Conservation (phyloP, 1,140 invertebrate species). For the Sesamia nonagrioides region DNA sequence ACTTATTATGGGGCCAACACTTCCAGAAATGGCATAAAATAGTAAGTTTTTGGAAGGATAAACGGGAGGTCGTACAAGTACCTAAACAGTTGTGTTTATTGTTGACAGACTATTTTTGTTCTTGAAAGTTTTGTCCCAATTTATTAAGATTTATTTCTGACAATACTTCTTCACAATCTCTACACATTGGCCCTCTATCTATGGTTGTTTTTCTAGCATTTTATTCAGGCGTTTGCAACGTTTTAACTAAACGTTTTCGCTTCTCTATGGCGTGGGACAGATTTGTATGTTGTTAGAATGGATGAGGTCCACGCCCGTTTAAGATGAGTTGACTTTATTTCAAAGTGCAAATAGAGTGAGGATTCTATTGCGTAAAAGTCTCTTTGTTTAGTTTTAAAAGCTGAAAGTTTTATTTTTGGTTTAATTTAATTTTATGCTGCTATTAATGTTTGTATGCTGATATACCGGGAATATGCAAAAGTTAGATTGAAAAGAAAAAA, state of each 20-base stretch:
- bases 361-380: neutral
- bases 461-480: no score
- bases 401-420: neutral
- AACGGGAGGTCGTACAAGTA: no score
- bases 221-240: slow-evolving; percentile 50
- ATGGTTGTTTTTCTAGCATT: slow-evolving; percentile 49
- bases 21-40: no score
- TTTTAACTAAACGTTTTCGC: slow-evolving; percentile 48
- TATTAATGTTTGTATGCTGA: no score
- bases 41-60: no score
- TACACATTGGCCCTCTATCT: neutral
- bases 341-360: slow-evolving; percentile 20
- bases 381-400: neutral
- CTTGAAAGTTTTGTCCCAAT: no score
- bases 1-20: no score
- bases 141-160: neutral
- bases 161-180: neutral
- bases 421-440: neutral
- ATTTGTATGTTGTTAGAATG: slow-evolving; percentile 46
- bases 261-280: slow-evolving; percentile 31
- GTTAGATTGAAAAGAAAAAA: no score
- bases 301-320: slow-evolving; percentile 43
- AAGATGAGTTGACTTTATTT: slow-evolving; percentile 33
- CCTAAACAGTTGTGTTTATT: no score
- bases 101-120: no score